These are phyloP conservation scores for Girardia tigrina DNA, from an alignment of 2,888 invertebrate genomes.

Conservation along the genomic window DNA sequence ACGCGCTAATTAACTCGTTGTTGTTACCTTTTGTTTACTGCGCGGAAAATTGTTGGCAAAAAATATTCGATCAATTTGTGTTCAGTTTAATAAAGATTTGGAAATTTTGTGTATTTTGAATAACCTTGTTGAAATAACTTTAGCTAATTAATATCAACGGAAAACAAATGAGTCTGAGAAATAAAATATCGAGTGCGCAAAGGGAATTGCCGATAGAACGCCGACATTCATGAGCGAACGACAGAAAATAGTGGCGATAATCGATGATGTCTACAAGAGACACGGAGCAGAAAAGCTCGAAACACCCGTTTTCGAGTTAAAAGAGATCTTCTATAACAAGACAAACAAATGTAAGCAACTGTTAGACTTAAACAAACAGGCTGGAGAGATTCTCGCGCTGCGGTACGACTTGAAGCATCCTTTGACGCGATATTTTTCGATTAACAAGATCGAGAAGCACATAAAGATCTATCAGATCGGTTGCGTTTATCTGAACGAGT, in stretches of 20 bases:
- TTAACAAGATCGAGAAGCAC: background rate
- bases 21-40: no score
- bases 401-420: slow-evolving; percentile 75
- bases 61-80: no score
- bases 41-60: no score
- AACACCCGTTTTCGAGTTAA: background rate
- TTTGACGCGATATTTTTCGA: background rate
- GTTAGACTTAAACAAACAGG: slow-evolving; percentile 81
- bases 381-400: slow-evolving; percentile 84
- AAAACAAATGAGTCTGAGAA: background rate
- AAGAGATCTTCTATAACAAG: slow-evolving; percentile 5
- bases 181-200: background rate
- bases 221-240: background rate
- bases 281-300: slow-evolving; percentile 3
- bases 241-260: background rate
- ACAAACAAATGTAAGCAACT: background rate
- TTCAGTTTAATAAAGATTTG: no score
- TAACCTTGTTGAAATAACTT: no score
- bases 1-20: no score
- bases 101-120: no score
- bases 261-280: background rate
- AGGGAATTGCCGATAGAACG: background rate
- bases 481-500: background rate
- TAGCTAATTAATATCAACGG: no score
- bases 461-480: background rate